These are phyloP conservation scores for Oithona nana DNA, from an alignment of 2,888 invertebrate species.

Conservation along the genomic window DNA sequence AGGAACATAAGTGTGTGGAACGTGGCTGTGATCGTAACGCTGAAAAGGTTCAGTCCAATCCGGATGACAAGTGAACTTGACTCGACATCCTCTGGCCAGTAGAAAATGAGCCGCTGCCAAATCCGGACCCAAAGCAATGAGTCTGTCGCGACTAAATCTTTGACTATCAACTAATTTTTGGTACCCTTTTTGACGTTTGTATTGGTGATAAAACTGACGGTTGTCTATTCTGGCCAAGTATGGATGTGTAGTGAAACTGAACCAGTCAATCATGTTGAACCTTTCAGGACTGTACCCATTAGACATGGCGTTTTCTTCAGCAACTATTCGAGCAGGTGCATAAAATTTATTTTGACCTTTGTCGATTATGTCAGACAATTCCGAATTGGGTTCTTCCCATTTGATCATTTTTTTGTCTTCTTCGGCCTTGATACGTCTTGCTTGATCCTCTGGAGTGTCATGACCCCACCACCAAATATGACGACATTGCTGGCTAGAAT, in stretches of 20 bases:
- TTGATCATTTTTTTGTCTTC: not conserved
- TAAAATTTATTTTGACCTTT: not conserved
- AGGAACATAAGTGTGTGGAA: slow-evolving; percentile 42
- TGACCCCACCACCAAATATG: not conserved
- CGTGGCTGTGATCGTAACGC: slow-evolving; percentile 23
- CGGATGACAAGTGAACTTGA: slow-evolving; percentile 38
- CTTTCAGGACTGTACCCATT: not conserved
- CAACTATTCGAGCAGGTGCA: not conserved
- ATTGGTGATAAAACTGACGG: not conserved
- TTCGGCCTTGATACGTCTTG: not conserved
- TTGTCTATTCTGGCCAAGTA: not conserved
- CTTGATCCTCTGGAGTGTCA: not conserved
- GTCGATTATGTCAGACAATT: too few relatives aligned
- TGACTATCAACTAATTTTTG: not conserved
- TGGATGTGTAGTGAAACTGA: not conserved
- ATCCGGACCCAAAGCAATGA: slow-evolving; percentile 42
- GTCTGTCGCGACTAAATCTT: slow-evolving; percentile 19
- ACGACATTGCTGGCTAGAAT: too few relatives aligned
- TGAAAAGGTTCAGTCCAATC: slow-evolving; percentile 36
- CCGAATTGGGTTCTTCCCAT: not conserved
- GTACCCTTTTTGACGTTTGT: not conserved
- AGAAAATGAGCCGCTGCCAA: slow-evolving; percentile 72
- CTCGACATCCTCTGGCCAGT: slow-evolving; percentile 47
- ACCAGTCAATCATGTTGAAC: not conserved
- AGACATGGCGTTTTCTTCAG: not conserved